Conservation (phyloP, 2,888 invertebrate genomes). For the Neoscelio sp. region DNA sequence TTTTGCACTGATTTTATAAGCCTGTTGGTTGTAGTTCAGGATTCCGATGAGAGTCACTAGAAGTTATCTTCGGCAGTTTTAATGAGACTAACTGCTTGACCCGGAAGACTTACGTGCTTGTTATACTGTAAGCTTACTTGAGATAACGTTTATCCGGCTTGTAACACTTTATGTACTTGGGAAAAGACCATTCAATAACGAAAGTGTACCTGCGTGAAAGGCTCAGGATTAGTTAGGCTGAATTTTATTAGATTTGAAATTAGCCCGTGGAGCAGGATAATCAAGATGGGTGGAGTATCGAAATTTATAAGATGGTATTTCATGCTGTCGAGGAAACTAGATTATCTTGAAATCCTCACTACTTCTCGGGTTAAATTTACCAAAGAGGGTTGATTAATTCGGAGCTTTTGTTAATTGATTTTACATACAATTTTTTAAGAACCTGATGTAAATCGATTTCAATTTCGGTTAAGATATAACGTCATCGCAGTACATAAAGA, state of each 20-base stretch:
- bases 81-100: slow-evolving; percentile 37
- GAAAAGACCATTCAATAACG: slow-evolving; percentile 51
- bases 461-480: too few relatives aligned
- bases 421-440: slow-evolving; percentile 19
- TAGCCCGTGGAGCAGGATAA: slow-evolving; percentile 13
- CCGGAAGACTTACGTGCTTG: slow-evolving; percentile 43
- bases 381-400: slow-evolving; percentile 23
- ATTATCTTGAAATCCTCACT: slow-evolving; percentile 1
- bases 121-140: slow-evolving; percentile 24
- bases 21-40: too few relatives aligned
- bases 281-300: slow-evolving; percentile 30
- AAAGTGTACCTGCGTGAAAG: slow-evolving; percentile 1
- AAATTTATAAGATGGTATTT: slow-evolving; percentile 35
- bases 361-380: background rate
- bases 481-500: too few relatives aligned
- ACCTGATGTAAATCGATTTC: slow-evolving; percentile 3
- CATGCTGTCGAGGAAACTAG: slow-evolving; percentile 15
- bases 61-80: slow-evolving; percentile 48
- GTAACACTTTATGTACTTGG: slow-evolving; percentile 45
- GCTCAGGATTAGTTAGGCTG: slow-evolving; percentile 19
- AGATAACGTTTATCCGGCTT: slow-evolving; percentile 53
- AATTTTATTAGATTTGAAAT: slow-evolving; percentile 40
- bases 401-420: slow-evolving; percentile 29
- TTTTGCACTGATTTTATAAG: background rate
- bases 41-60: too few relatives aligned